Conservation (phyloP, 92 coral and sea anemone species). For the Blastomussa wellsi region DNA sequence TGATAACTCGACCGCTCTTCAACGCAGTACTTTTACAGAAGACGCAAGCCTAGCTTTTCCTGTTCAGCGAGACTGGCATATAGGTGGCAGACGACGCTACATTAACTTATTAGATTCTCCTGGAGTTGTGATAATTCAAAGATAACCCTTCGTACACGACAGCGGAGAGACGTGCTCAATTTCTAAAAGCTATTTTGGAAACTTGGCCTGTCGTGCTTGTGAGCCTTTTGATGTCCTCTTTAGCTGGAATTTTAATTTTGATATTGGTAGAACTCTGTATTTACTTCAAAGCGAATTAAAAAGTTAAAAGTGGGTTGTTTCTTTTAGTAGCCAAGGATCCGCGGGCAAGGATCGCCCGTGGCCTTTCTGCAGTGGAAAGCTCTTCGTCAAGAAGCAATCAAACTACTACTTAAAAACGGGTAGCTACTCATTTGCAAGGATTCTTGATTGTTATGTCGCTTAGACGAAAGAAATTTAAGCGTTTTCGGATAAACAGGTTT, state of each 20-base stretch:
- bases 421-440: background rate
- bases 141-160: background rate
- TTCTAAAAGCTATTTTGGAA: constrained; percentile 4
- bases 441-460: background rate
- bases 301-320: too few species aligned
- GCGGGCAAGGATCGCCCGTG: too few species aligned
- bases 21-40: background rate
- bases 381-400: too few species aligned
- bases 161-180: background rate
- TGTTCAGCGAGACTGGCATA: background rate
- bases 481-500: background rate
- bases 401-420: background rate
- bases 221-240: constrained; percentile 20
- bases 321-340: too few species aligned
- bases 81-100: background rate
- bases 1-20: background rate
- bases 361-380: too few species aligned
- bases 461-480: background rate
- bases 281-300: background rate
- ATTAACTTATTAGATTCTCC: constrained; percentile 5
- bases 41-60: background rate
- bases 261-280: constrained; percentile 3
- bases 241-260: constrained; percentile 34
- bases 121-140: background rate
- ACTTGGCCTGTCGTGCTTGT: constrained; percentile 26